Evolutionary conservation across 2,888 invertebrate genomes (phyloP).

Genomic region (Cephus nigrinus): DNA sequence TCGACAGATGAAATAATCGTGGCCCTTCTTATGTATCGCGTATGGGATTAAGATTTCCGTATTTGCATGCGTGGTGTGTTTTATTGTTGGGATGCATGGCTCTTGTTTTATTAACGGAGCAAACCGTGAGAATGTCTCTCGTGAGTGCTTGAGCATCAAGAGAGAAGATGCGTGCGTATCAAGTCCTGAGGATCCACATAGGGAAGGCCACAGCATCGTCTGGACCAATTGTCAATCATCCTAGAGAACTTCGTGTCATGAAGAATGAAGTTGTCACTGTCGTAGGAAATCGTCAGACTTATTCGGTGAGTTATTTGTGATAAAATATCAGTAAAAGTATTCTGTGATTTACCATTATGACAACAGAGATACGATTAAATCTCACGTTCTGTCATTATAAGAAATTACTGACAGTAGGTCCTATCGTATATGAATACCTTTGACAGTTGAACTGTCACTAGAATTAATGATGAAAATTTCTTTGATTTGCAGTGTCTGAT

Average conservation of each 20-base stretch:
- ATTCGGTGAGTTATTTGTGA: constrained; percentile 24
- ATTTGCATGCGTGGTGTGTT: neutral
- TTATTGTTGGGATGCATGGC: neutral
- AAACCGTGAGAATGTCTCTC: constrained; percentile 5
- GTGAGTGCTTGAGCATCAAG: constrained; percentile 41
- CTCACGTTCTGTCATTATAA: neutral
- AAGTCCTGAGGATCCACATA: constrained; percentile 9
- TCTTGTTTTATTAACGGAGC: neutral
- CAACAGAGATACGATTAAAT: neutral
- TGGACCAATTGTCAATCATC: neutral
- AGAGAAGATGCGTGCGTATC: constrained; percentile 28
- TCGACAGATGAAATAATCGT: neutral
- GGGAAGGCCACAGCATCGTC: neutral
- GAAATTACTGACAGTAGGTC: neutral
- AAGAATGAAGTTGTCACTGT: constrained; percentile 4
- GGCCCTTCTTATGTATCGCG: neutral
- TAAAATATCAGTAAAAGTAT: constrained; percentile 16
- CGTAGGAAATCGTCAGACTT: constrained; percentile 20
- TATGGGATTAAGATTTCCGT: neutral
- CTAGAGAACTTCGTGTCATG: neutral
- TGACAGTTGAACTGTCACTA: neutral
- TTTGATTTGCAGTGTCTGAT: neutral
- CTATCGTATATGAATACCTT: neutral
- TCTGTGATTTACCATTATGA: constrained; percentile 5
- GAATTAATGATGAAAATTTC: neutral